Conservation (phyloP, 2,888 invertebrate species). For the Meteorus colon region DNA sequence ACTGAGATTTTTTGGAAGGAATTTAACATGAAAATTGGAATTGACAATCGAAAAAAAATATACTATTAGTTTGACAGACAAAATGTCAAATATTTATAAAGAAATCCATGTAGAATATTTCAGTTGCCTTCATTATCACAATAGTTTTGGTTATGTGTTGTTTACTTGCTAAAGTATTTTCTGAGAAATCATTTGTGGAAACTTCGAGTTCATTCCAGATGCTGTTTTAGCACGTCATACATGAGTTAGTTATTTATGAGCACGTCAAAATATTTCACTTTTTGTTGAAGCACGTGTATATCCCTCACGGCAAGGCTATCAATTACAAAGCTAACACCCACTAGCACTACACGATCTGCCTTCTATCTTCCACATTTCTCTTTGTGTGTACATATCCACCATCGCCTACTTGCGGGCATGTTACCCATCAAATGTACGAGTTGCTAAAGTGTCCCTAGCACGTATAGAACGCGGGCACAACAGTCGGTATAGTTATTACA, state of each 20-base stretch:
- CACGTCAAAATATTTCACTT: constrained; percentile 57
- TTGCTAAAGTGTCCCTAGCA: constrained; percentile 57
- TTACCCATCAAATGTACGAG: constrained; percentile 53
- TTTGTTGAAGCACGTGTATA: constrained; percentile 52
- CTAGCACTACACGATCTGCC: constrained; percentile 6
- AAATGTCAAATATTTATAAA: too few relatives aligned
- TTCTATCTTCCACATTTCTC: constrained; percentile 1
- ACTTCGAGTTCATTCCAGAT: constrained; percentile 22
- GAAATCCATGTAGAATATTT: too few relatives aligned
- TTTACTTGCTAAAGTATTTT: too few relatives aligned
- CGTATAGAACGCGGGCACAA: constrained; percentile 41
- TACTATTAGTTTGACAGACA: too few relatives aligned
- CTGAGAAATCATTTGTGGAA: neutral
- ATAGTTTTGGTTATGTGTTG: too few relatives aligned
- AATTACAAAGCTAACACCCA: constrained; percentile 58
- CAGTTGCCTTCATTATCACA: too few relatives aligned
- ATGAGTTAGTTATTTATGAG: constrained; percentile 55
- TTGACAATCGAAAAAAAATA: too few relatives aligned
- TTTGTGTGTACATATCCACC: constrained; percentile 14
- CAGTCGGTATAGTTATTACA: constrained; percentile 54
- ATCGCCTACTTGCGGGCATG: constrained; percentile 20
- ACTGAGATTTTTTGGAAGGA: too few relatives aligned
- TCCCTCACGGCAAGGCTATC: constrained; percentile 59
- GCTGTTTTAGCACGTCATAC: constrained; percentile 23
- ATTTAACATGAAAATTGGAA: too few relatives aligned